Evolutionary conservation across 2,797 vertebrate genomes (phyloP).

Genomic region (Oceanodroma leucorhoa): DNA sequence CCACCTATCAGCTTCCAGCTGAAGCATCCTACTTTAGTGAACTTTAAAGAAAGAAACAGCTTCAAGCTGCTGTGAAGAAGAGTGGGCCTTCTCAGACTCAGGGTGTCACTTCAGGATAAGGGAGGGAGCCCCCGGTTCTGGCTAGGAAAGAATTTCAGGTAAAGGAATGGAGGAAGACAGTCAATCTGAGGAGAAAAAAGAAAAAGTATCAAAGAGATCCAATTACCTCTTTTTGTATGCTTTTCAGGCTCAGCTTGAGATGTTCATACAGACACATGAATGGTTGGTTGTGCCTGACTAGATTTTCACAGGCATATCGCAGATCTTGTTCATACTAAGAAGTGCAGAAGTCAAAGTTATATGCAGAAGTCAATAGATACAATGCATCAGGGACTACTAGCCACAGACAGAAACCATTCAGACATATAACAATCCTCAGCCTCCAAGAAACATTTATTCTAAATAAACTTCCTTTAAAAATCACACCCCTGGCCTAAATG

Average conservation of each 20-base stretch:
- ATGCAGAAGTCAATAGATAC: background rate
- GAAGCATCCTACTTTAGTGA: background rate
- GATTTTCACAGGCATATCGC: background rate
- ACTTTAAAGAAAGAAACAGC: background rate
- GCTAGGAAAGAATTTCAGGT: background rate
- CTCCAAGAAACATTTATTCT: background rate
- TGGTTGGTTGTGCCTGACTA: background rate
- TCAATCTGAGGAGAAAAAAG: background rate
- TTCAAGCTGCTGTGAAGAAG: background rate
- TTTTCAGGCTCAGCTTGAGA: background rate
- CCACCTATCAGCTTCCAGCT: background rate
- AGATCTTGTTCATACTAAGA: conserved; percentile 8
- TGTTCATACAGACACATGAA: background rate
- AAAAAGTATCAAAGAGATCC: background rate
- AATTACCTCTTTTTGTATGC: conserved; percentile 42
- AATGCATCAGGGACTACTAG: background rate
- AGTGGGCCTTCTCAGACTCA: background rate
- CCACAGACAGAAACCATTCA: background rate
- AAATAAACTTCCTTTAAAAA: background rate
- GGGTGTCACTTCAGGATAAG: background rate
- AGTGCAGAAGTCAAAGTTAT: background rate
- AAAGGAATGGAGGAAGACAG: background rate
- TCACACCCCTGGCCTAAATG: background rate
- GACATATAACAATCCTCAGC: background rate
- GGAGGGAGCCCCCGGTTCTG: background rate